Base-by-base conservation (phyloP, 2,797 vertebrate species). In the Tenualosa ilisha region DNA sequence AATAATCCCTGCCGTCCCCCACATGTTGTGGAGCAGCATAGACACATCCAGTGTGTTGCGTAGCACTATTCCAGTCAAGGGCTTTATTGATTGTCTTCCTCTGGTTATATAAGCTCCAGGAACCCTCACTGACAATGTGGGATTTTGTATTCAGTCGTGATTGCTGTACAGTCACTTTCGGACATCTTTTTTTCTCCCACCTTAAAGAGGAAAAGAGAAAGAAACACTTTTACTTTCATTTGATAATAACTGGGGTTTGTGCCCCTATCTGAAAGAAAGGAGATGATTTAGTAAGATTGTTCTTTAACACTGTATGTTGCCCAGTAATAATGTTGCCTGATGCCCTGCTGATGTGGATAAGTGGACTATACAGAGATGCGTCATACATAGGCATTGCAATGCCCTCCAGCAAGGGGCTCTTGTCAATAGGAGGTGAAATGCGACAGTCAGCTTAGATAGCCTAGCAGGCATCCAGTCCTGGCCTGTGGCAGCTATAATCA, bases 41-140 rank as follows among this genome's bases (percentile, higher is more conserved):
- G 72, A 46, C 4, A 17, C 31, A 8, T 43, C 40, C 72, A 7
- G 1, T 79, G 17, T 20, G 37, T 46, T 46, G 72, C 40, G 7
- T 43, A 46, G 37, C 17, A 22, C 17, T 20, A 46, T 79, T 79
- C 6, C 20, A 37, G 40, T 79, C 72, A 43, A 22, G 40, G 72
- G 22, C 20, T 79, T 46, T 79, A 79, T 79, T 79, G 37, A 79
- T 79, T 79, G 72, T 79, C 65, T 79, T 79, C 2, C 5, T 46
- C 17, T 79, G 72, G 72, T 79, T 79, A 79, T 46, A 40, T 79
- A 79, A 79, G 40, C 37, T 15, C 31, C 68, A 13, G 13, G 40
- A 75, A 31, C 68, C 31, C 68, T 75, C 68, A 75, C 68, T 40
- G 31, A 17, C 11, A 65, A 59, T 75, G 31, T 75, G 5, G 15